A percentile compares a stretch with the other conserved stretches of the same genome.
phyloP scores from a whole-genome alignment of 2,797 vertebrate genomes.

The Pempheris klunzingeri region DNA sequence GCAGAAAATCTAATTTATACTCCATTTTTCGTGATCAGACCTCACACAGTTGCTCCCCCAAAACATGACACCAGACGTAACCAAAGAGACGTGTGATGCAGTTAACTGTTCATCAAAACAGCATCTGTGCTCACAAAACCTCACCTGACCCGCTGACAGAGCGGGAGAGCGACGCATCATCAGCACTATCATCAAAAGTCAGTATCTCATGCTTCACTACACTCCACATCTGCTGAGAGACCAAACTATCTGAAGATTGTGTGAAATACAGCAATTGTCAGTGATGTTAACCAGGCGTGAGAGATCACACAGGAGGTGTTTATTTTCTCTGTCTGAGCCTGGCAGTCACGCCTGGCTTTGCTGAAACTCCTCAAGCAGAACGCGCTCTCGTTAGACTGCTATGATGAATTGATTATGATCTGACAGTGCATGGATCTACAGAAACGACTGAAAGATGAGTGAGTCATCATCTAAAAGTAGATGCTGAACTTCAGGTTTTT shows the following conservation, averaged over 20 bases:
- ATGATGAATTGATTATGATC: constrained; percentile 60
- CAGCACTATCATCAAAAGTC: constrained; percentile 20
- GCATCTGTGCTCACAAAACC: constrained; percentile 12
- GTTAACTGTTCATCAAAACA: constrained; percentile 16
- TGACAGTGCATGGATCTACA: constrained; percentile 27
- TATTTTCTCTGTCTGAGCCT: constrained; percentile 62
- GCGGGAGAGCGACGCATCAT: constrained; percentile 16
- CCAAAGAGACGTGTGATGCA: not conserved
- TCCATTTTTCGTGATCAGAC: constrained; percentile 32
- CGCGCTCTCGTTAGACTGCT: constrained; percentile 27
- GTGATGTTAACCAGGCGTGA: constrained; percentile 55
- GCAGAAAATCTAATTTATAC: not conserved
- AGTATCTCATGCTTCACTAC: constrained; percentile 28
- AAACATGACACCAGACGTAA: constrained; percentile 26
- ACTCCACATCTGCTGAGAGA: constrained; percentile 44
- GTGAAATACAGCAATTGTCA: constrained; percentile 41
- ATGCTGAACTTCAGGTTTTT: constrained; percentile 11
- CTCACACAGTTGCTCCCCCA: constrained; percentile 38
- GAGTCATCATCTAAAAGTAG: constrained; percentile 43
- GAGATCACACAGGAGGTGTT: constrained; percentile 63
- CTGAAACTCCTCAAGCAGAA: constrained; percentile 59
- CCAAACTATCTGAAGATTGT: constrained; percentile 36
- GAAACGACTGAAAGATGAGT: constrained; percentile 25
- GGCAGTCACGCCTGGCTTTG: constrained; percentile 51
- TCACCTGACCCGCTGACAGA: constrained; percentile 40